Evolutionary conservation across 30 jellyfish, hydroid and myxozoan genomes (phyloP), one percentile per base, ranked within the genome.

Genomic region (Hydractinia symbiolongicarpus): DNA sequence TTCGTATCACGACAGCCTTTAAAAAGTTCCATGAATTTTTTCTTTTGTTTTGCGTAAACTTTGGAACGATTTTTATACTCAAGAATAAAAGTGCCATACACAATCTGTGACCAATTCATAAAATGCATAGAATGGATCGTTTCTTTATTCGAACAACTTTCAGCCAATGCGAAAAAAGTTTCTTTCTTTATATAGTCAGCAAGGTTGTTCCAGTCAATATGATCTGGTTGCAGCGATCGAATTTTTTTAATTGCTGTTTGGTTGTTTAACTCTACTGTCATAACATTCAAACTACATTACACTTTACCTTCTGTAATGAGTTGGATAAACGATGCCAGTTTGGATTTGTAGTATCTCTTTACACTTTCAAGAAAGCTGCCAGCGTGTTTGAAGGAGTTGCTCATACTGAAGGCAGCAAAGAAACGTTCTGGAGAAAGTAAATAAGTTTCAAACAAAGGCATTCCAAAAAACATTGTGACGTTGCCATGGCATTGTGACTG

Each of bases 161-260:
- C 40, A 4, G 80, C 80, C 60, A 71, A 4, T 71, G 30, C 5
- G 4, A 71, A 5, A 3, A 71, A 71, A 9, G 30, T 58, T 50
- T 71, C 60, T 5, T 30, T 30, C 9, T 13, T 7, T 1, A 71
- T n/a, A 50, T 71, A 71, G 5, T 71, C 80, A 7, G 80, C 60
- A 53, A 71, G 4, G 66, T 71, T 71, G 66, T 40, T 20, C 80
- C 80, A 71, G 5, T 71, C 80, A 58, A 71, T 71, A 15, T 50
- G 60, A 71, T 71, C 4, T 4, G 80, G 80, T 20, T 71, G 9
- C 13, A 71, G 53, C 9, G 55, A 19, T 71, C 80, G 55, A 15
- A 71, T 71, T 5, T 4, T 40, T 71, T 55, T 1, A 6, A 50
- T 5, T 19, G 50, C n/a, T 49, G 40, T 30, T 71, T 20, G 44